Evolutionary conservation across 2,113 vertebrate species (phyloP).

Genomic region (Rattus rattus): DNA sequence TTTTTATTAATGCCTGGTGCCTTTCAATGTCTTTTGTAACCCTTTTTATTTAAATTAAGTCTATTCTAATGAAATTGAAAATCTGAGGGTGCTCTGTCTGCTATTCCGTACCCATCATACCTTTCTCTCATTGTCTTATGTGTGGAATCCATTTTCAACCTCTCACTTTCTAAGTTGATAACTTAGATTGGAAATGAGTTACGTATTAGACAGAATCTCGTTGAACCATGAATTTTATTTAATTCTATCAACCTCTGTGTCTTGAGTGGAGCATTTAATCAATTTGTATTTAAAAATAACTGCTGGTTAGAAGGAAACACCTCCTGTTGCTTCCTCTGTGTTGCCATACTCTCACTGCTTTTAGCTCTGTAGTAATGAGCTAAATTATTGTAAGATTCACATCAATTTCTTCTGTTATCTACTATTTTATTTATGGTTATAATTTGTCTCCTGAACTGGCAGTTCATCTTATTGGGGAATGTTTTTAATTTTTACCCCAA

Average conservation of each 20-base stretch:
- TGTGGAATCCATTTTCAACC: neutral
- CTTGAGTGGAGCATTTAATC: neutral
- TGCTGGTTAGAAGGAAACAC: neutral
- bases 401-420: neutral
- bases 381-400: neutral
- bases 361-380: neutral
- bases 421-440: neutral
- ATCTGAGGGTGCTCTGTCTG: neutral
- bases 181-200: neutral
- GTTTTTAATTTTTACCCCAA: neutral
- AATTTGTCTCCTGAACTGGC: neutral
- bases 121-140: neutral
- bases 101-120: neutral
- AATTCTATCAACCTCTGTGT: neutral
- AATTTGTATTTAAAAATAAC: neutral
- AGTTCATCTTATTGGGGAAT: neutral
- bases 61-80: neutral
- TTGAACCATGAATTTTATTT: neutral
- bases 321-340: neutral
- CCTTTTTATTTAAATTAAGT: neutral
- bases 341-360: neutral
- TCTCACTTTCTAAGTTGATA: neutral
- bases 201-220: neutral
- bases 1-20: neutral
- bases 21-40: neutral